phyloP scores from a whole-genome alignment of 2,888 invertebrate genomes.

The Brachylomia viminalis region DNA sequence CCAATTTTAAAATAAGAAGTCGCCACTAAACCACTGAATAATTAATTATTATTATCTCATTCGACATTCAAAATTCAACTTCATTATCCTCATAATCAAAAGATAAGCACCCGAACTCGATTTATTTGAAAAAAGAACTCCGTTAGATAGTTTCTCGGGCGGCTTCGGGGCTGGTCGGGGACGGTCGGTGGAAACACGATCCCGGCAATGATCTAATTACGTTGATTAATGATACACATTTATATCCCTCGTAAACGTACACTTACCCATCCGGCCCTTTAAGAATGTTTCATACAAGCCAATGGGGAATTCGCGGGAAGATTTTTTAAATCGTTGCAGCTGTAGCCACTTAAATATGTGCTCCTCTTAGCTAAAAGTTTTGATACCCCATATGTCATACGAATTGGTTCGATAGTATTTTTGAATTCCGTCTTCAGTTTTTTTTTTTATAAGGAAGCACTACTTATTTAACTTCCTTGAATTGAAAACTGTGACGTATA shows the following conservation, averaged over 20 bases:
- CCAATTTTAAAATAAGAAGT: constrained; percentile 1
- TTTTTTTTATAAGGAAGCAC: no score
- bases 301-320: constrained; percentile 31
- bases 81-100: constrained; percentile 51
- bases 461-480: no score
- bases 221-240: constrained; percentile 88
- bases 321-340: constrained; percentile 31
- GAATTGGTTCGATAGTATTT: no score
- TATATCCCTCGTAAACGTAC: constrained; percentile 85
- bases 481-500: no score
- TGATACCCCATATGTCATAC: no score
- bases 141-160: constrained; percentile 73
- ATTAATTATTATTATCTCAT: neutral
- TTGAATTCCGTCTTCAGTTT: no score
- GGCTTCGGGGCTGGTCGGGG: constrained; percentile 62
- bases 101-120: constrained; percentile 57
- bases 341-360: no score
- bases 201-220: constrained; percentile 89
- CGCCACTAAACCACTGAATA: neutral
- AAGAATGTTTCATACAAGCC: constrained; percentile 72
- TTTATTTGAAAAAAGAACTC: constrained; percentile 58
- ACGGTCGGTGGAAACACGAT: constrained; percentile 80
- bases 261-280: constrained; percentile 74
- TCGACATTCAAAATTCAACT: constrained; percentile 26
- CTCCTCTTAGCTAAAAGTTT: no score